Conservation (phyloP, 2,113 vertebrate genomes). For the Erpornis zantholeuca region DNA sequence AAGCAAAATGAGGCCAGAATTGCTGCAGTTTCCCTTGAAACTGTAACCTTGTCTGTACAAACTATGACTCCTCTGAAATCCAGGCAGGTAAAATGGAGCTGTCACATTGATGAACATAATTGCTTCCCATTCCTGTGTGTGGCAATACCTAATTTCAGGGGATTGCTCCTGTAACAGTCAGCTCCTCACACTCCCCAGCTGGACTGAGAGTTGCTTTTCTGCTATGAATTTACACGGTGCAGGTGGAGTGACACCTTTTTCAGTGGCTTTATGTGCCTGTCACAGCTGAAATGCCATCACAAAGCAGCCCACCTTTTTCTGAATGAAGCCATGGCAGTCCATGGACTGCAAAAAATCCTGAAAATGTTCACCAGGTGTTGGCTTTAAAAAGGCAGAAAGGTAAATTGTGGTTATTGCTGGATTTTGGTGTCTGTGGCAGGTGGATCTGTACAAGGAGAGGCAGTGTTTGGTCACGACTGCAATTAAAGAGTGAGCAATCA, state of each 20-base stretch:
- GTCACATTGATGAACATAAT: background rate
- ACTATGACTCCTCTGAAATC: background rate
- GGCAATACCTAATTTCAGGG: background rate
- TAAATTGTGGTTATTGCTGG: background rate
- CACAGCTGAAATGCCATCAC: background rate
- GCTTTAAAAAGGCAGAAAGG: background rate
- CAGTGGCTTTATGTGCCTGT: slow-evolving; percentile 2
- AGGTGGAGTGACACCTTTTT: background rate
- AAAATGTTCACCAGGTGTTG: background rate
- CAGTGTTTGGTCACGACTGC: background rate
- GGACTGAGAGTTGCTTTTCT: background rate
- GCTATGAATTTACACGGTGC: background rate
- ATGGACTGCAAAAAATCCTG: background rate
- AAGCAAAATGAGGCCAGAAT: background rate
- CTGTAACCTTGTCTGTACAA: background rate
- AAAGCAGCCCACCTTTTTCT: background rate
- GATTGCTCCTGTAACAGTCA: background rate
- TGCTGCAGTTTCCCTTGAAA: background rate
- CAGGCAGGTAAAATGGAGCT: background rate
- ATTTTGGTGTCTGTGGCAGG: background rate
- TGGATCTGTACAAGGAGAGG: background rate
- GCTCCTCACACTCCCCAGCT: background rate
- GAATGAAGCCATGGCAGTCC: background rate
- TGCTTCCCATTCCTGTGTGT: background rate
- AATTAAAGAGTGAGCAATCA: background rate